Base-by-base conservation (phyloP, 2,888 invertebrate species). In the Lasioglossum malachurum region DNA sequence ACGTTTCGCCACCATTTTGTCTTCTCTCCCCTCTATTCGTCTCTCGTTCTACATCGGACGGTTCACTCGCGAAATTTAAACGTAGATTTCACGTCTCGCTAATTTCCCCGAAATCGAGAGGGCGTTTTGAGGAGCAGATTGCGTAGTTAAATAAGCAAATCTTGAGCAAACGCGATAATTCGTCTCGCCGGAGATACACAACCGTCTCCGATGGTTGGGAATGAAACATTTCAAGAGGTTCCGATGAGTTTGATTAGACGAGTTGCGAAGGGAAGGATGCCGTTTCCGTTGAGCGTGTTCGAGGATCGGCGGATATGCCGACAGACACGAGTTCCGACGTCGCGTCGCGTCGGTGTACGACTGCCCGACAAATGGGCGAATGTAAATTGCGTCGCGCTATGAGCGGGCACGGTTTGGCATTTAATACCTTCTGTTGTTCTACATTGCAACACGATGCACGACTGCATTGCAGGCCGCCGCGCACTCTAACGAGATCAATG, bases 401-500 rank as follows among this genome's bases (percentile, higher is more conserved):
- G 31, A n/a, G 60, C 78, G 71, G 44, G 72, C 73, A 75, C 79
- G 60, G 69, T 89, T 86, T 83, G 72, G 53, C 82, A 80, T 89
- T 89, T 83, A 85, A 89, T 83, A 83, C 78, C 78, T 81, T 82
- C 82, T 86, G 89, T 87, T 83, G 79, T 80, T 83, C 79, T 71
- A 86, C 75, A 80, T 79, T 84, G 71, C 69, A 78, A 75, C 74
- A 69, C 83, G 78, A 91, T 82, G 89, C 84, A 90, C 83, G 79
- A 80, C 78, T 80, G 84, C 86, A 79, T 84, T 77, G 75, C 80
- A 74, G 82, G 78, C 72, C 74, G 80, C 82, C 74, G 64, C 82
- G 71, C 76, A 74, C 73, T 85, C 82, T 82, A 88, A 91, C 86
- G 89, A 89, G 92, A 93, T 92, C 93, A 91, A 91, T 89, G 91